Percentiles rank a stretch among this genome's conserved stretches.
Conservation (phyloP, 2,797 vertebrate genomes). For the Cygnus olor region DNA sequence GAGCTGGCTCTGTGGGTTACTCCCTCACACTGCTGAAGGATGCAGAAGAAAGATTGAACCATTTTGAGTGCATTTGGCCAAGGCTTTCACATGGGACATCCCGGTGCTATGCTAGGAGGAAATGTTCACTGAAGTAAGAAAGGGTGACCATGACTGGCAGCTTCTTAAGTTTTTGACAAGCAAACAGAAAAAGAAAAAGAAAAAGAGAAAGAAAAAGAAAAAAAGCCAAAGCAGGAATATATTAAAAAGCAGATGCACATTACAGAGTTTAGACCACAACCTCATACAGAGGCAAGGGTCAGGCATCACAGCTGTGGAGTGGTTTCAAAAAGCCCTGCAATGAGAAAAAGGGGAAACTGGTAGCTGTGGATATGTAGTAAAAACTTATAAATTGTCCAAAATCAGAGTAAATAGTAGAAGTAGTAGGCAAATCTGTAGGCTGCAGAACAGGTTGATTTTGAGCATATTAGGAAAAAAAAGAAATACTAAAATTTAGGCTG, state of each 20-base stretch:
- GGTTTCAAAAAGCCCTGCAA: not conserved
- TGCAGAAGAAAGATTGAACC: not conserved
- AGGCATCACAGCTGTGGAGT: not conserved
- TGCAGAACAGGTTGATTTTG: not conserved
- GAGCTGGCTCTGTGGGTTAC: not conserved
- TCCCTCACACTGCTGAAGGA: not conserved
- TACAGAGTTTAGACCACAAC: not conserved
- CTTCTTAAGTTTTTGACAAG: not conserved
- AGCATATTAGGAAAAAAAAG: not conserved
- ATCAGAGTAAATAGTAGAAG: not conserved
- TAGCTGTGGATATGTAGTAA: not conserved
- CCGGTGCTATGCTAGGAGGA: not conserved
- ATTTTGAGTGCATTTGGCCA: not conserved
- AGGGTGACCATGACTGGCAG: not conserved
- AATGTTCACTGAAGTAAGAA: not conserved
- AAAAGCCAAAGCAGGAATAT: not conserved
- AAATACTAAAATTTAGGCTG: not conserved
- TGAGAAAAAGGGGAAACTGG: not conserved
- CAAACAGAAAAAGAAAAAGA: not conserved
- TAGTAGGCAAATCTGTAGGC: not conserved
- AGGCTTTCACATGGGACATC: not conserved
- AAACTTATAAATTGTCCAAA: not conserved
- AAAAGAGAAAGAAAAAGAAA: not conserved
- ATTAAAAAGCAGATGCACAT: not conserved
- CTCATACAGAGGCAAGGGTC: fast-evolving